Evolutionary conservation across 2,888 invertebrate species (phyloP), one percentile per base, ranked within the genome.

Genomic region (Dasysyrphus tricinctus): DNA sequence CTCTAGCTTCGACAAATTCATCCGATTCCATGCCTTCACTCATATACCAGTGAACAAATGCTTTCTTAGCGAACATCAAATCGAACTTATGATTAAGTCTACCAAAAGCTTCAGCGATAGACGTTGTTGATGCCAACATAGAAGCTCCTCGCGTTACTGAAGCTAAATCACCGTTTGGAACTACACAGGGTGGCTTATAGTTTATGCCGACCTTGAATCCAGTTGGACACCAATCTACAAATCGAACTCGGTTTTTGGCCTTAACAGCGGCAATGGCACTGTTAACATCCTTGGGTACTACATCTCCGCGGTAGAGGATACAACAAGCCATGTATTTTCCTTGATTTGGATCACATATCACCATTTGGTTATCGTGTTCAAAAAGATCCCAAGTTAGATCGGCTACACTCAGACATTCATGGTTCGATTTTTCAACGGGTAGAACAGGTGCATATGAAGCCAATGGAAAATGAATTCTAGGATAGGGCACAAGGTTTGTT

Each of bases 11-110:
- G 5, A 44, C 54, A 65, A 90, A 90, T 75, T 90, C 88, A 42
- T 86, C 87, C 0, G 88, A 77, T 77, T 90, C 90, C 89, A 90
- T 88, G 9, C 90, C 90, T 83, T 90, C 90, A 7, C 76, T 81
- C 7, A 89, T 94, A 90, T 93, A 97, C 98, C 98, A 98, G 92
- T 98, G 98, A 85, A 98, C 97, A 91, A 98, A 98, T 44, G 98
- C 98, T 84, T 97, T 94, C 93, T 98, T 98, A 88, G 96, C 95
- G 93, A 96, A 98, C 97, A 98, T 97, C 90, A 98, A 94, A 93
- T 98, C 98, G 91, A 98, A 97, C 93, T 98, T 98, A 93, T 96
- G 96, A 93, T 98, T 96, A 83, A 98, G 94, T 90, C 97, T 96
- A 89, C 95, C 95, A 97, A 97, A 97, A 59, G 97, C 97, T 90